Percentiles rank a stretch among this genome's conserved stretches.
phyloP scores from a whole-genome alignment of 2,888 invertebrate genomes.

The Brachylomia viminalis region DNA sequence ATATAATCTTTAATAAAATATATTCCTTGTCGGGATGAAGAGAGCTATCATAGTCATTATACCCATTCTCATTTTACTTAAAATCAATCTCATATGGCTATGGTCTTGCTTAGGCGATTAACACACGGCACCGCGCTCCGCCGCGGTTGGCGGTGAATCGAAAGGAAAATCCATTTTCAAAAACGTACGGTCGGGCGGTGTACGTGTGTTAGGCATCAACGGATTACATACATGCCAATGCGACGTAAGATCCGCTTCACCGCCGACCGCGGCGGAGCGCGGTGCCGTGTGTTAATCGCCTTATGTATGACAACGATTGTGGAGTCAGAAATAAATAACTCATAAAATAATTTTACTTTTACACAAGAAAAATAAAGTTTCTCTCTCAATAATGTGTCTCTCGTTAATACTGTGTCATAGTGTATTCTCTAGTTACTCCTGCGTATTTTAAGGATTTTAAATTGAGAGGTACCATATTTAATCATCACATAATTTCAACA shows the following conservation, averaged over 20 bases:
- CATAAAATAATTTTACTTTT: background rate
- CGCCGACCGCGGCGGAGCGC: too few species aligned
- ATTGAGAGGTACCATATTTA: background rate
- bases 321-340: background rate
- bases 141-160: too few species aligned
- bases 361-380: background rate
- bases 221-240: too few species aligned
- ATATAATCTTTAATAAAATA: background rate
- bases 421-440: slow-evolving; percentile 7
- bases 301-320: slow-evolving; percentile 6
- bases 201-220: too few species aligned
- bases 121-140: too few species aligned
- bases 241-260: too few species aligned
- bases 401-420: background rate
- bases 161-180: too few species aligned
- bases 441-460: slow-evolving; percentile 21
- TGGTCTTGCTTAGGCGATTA: slow-evolving; percentile 11
- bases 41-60: slow-evolving; percentile 9
- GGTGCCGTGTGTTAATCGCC: too few species aligned
- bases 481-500: background rate
- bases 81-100: background rate
- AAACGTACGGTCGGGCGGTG: too few species aligned
- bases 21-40: background rate
- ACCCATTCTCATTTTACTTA: slow-evolving; percentile 3
- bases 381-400: too few species aligned